Evolutionary conservation across 1,140 invertebrate genomes (phyloP), one percentile per base, ranked within the genome.

Genomic region (Mamestra configurata): DNA sequence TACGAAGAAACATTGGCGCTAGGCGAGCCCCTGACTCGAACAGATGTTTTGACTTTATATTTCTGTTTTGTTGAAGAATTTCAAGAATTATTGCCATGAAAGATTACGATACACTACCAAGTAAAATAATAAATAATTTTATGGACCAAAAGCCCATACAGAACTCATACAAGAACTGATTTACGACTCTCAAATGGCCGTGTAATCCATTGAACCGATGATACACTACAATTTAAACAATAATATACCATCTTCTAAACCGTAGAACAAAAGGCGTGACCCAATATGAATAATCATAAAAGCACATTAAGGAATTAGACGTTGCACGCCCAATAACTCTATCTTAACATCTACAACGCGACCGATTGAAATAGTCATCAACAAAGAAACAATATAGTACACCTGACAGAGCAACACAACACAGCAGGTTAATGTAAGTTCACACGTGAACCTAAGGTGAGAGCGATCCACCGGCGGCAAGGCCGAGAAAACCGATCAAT

Each of bases 391-490:
- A 82, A 71, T 64, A 82, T 53, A 79, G 75, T 86, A 84, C 93
- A 93, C 93, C 90, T 93, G 92, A 94, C 86, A 75, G 79, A 81
- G 82, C 89, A 85, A 80, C 84, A 86, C 82, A 87, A 94, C 87
- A 85, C 88, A 85, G 91, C 90, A 93, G 93, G 91, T 92, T 94
- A 93, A 93, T 91, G 85, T 89, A 87, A 89, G 88, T 94, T 94
- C 93, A 94, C 93, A 94, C 90, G 92, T 92, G 92, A 94, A 94
- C 91, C 83, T 90, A 88, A 93, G 91, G 93, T 92, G 93, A 94
- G 93, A 94, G 93, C 92, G 88, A 93, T 93, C 84, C 90, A 93
- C 92, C 92, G 84, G 80, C 90, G 92, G 93, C 93, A 94, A 94
- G 93, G 93, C 92, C 93, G 90, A 86, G 81, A 86, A 85, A 81